Conservation (phyloP, 2,888 invertebrate species). For the Aleiodes leptofemur region DNA sequence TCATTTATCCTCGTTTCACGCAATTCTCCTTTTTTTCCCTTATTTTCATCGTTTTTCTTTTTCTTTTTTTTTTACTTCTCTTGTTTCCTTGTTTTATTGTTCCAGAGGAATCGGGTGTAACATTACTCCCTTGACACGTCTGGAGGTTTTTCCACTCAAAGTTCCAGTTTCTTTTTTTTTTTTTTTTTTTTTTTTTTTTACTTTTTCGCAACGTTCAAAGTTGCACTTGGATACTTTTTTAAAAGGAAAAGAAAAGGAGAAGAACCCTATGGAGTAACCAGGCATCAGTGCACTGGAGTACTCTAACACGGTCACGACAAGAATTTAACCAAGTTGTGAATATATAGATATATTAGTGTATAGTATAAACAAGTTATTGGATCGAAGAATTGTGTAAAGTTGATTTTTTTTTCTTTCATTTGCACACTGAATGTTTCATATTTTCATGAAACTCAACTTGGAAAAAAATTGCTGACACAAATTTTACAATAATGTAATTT, state of each 20-base stretch:
- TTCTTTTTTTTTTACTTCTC: background rate
- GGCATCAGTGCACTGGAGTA: constrained; percentile 21
- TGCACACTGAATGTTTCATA: no score
- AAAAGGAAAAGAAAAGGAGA: constrained; percentile 2
- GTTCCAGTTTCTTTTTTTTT: constrained; percentile 6
- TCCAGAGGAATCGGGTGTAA: constrained; percentile 23
- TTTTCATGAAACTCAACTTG: no score
- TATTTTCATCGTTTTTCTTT: background rate
- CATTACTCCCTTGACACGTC: constrained; percentile 35
- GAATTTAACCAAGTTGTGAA: constrained; percentile 24
- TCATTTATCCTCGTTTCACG: background rate
- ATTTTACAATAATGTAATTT: no score
- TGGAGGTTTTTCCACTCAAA: constrained; percentile 19
- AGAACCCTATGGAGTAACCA: constrained; percentile 20
- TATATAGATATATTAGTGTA: background rate
- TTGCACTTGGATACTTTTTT: constrained; percentile 10
- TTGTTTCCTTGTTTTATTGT: constrained; percentile 4
- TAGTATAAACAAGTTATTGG: constrained; percentile 5
- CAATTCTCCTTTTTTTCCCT: background rate
- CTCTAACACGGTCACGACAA: constrained; percentile 11
- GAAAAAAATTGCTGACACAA: no score
- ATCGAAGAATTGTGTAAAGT: background rate
- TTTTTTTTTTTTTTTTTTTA: constrained; percentile 12
- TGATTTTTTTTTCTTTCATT: background rate
- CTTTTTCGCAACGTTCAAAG: constrained; percentile 13